These are phyloP conservation scores for Mactra quadrangularis DNA, from an alignment of 1,140 invertebrate species.

Conservation along the genomic window DNA sequence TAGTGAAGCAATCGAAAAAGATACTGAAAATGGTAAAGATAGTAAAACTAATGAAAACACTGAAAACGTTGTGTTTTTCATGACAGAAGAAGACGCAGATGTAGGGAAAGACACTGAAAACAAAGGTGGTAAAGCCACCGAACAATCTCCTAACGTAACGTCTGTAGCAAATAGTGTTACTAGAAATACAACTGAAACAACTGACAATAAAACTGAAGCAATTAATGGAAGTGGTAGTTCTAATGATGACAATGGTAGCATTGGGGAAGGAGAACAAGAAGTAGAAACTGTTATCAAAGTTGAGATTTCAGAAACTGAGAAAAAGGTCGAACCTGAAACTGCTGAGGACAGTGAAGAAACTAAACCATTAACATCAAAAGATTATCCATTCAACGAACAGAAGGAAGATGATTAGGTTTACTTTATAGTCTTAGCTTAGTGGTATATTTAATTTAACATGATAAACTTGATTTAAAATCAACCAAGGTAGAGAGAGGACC, in stretches of 20 bases:
- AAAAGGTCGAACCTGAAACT: not conserved
- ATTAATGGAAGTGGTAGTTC: not conserved
- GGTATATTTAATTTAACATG: not conserved
- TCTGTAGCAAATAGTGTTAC: too few relatives aligned
- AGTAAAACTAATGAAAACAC: not conserved
- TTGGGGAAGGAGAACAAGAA: not conserved
- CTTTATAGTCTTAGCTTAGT: not conserved
- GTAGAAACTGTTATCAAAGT: conserved; percentile 47
- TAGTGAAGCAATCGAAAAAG: not conserved
- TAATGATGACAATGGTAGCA: not conserved
- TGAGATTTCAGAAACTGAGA: conserved; percentile 50
- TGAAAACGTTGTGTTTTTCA: conserved; percentile 53
- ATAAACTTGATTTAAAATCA: too few relatives aligned
- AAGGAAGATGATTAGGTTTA: not conserved
- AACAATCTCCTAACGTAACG: not conserved
- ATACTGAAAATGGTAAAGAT: not conserved
- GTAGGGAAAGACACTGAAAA: not conserved
- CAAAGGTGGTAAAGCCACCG: not conserved
- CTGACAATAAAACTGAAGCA: not conserved
- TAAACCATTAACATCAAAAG: conserved; percentile 37
- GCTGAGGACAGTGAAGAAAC: conserved; percentile 1
- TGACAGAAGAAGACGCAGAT: conserved; percentile 41
- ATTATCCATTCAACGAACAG: conserved; percentile 28
- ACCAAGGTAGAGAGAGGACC: too few relatives aligned
- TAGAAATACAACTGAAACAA: not conserved